phyloP scores from a whole-genome alignment of 2,113 vertebrate species.

The Azemiops feae region DNA sequence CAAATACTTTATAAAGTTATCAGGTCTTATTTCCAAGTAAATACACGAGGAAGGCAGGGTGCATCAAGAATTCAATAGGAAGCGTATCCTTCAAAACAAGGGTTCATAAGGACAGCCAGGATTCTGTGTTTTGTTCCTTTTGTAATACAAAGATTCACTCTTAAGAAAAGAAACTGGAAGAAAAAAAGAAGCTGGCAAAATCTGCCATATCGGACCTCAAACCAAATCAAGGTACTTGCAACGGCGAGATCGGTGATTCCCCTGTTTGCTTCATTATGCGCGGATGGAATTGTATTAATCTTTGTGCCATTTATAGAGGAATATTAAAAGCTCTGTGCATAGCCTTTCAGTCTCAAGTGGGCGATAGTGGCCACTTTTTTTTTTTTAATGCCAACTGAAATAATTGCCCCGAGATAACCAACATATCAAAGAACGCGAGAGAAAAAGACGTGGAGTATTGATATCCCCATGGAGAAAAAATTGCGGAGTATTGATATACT shows the following conservation, averaged over 20 bases:
- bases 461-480: background rate
- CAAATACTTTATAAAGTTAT: background rate
- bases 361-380: background rate
- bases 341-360: background rate
- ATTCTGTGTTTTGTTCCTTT: too few species aligned
- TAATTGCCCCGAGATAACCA: background rate
- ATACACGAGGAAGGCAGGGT: background rate
- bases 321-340: background rate
- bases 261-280: background rate
- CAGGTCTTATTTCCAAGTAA: background rate
- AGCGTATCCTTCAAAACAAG: too few species aligned
- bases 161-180: too few species aligned
- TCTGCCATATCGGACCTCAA: background rate
- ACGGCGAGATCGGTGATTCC: background rate
- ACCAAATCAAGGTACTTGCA: too few species aligned
- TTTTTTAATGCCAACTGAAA: background rate
- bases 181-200: background rate
- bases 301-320: background rate
- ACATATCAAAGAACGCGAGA: background rate
- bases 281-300: background rate
- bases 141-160: too few species aligned
- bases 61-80: background rate
- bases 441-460: background rate
- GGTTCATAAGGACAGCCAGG: too few species aligned
- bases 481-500: background rate